phyloP scores from a whole-genome alignment of 2,113 vertebrate species.

The Nipponia nippon region DNA sequence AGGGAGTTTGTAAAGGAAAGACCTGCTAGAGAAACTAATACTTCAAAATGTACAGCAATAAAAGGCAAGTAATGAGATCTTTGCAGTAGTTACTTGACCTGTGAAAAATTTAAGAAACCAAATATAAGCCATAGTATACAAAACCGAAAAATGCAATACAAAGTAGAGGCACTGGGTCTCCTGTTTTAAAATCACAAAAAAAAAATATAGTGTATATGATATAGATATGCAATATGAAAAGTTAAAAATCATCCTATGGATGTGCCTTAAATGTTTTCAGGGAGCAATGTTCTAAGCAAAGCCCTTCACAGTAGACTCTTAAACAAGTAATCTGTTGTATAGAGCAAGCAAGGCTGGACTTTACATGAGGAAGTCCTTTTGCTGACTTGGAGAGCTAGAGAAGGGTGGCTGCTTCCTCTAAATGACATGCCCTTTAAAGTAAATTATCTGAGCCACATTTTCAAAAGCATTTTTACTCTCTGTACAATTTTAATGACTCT shows the following conservation, averaged over 20 bases:
- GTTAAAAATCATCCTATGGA: neutral
- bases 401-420: neutral
- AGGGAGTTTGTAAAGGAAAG: neutral
- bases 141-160: neutral
- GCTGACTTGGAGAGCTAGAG: neutral
- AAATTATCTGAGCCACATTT: neutral
- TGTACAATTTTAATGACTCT: neutral
- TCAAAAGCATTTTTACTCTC: neutral
- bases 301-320: neutral
- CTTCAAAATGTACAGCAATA: neutral
- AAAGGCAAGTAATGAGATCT: neutral
- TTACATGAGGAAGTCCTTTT: neutral
- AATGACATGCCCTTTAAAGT: neutral
- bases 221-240: neutral
- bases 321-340: neutral
- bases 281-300: neutral
- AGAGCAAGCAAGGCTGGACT: neutral
- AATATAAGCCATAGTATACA: neutral
- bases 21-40: neutral
- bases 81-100: neutral
- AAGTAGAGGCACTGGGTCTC: neutral
- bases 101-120: neutral
- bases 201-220: neutral
- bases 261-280: constrained; percentile 33
- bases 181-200: neutral